Evolutionary conservation across 1,140 invertebrate species (phyloP).

Genomic region (Bombus sibiricus): DNA sequence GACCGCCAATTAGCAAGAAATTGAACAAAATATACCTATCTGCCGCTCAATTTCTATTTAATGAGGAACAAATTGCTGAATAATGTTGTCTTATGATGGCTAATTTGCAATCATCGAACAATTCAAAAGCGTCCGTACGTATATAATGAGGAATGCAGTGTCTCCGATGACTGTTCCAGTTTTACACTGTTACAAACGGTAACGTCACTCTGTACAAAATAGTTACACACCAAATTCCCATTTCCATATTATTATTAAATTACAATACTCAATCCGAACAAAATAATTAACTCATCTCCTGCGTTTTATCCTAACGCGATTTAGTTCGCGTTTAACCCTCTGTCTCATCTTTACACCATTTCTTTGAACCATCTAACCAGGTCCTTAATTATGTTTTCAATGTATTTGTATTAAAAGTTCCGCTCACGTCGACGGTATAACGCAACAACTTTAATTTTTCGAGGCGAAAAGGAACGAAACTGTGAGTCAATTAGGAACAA

Average conservation of each 20-base stretch:
- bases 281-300: background rate
- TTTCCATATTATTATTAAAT: background rate
- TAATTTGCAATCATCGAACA: background rate
- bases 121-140: background rate
- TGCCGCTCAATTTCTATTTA: too few relatives aligned
- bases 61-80: background rate
- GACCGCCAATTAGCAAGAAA: background rate
- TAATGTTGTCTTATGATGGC: background rate
- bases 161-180: background rate
- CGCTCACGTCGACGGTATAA: background rate
- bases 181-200: background rate
- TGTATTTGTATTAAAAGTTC: background rate
- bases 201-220: background rate
- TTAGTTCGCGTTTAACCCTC: background rate
- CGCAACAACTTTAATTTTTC: constrained; percentile 2
- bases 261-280: background rate
- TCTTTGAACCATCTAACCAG: too few relatives aligned
- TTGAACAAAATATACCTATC: background rate
- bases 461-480: background rate
- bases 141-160: background rate
- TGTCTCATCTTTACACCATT: background rate
- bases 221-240: background rate
- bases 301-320: background rate
- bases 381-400: background rate
- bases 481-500: constrained; percentile 38